These are phyloP conservation scores for Pyxicephalus adspersus DNA, from an alignment of 2,113 vertebrate species.

Conservation along the genomic window DNA sequence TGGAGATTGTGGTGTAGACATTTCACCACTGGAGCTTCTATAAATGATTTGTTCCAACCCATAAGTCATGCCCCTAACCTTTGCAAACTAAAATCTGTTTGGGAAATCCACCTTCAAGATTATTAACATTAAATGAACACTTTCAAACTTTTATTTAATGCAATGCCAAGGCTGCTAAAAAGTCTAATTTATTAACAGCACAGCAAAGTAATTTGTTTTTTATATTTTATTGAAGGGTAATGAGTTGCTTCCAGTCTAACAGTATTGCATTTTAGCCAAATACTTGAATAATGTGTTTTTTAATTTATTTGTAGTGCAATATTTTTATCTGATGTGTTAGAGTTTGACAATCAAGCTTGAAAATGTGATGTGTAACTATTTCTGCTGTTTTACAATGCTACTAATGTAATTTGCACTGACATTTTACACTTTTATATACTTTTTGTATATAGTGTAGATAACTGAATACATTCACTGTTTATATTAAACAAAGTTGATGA, in stretches of 20 bases:
- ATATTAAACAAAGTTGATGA: constrained; percentile 32
- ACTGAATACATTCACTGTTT: background rate
- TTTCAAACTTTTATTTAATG: background rate
- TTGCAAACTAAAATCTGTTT: background rate
- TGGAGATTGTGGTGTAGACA: too few species aligned
- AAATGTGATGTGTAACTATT: constrained; percentile 1
- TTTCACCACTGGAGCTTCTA: too few species aligned
- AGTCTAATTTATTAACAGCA: constrained; percentile 1
- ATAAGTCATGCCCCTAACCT: too few species aligned
- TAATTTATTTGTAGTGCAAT: constrained; percentile 10
- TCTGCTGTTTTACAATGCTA: constrained; percentile 8
- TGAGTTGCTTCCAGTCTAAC: background rate
- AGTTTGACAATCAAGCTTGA: background rate
- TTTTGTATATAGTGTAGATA: constrained; percentile 50
- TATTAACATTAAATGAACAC: background rate
- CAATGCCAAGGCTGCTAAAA: constrained; percentile 31
- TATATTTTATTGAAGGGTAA: constrained; percentile 1
- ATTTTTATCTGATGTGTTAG: constrained; percentile 6
- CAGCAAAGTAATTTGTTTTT: constrained; percentile 9
- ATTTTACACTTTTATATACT: background rate
- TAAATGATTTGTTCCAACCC: too few species aligned
- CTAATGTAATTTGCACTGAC: constrained; percentile 30
- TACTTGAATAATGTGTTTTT: constrained; percentile 35
- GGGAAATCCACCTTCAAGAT: background rate
- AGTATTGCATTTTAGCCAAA: constrained; percentile 47